Percentiles rank a stretch among this genome's conserved stretches.
These are phyloP conservation scores for Nyctibius grandis DNA, from an alignment of 2,797 vertebrate genomes.

Conservation along the genomic window DNA sequence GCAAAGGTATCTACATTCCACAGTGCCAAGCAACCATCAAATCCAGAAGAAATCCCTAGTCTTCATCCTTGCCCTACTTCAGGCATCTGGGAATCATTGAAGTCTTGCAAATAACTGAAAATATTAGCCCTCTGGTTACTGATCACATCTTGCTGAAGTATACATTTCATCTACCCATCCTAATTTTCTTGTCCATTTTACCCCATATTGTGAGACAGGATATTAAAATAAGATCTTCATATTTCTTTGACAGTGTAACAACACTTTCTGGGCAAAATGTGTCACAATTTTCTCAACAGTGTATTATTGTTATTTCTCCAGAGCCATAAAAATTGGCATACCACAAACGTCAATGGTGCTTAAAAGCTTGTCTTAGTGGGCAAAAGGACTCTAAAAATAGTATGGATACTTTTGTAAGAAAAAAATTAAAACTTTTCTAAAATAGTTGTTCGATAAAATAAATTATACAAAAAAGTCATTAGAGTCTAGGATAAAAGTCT, in stretches of 20 bases:
- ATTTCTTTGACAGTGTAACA: background rate
- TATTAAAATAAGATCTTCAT: conserved; percentile 30
- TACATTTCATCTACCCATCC: background rate
- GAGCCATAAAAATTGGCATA: background rate
- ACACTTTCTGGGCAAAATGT: conserved; percentile 17
- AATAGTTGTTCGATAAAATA: background rate
- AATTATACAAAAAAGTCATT: background rate
- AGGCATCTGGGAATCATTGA: conserved; percentile 22
- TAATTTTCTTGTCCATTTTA: conserved; percentile 10
- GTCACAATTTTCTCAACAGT: background rate
- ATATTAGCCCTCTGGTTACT: background rate
- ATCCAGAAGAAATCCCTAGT: conserved; percentile 17
- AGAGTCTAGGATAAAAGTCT: background rate
- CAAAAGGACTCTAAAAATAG: background rate
- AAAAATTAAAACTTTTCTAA: background rate
- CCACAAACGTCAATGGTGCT: background rate
- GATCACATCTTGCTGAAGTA: background rate
- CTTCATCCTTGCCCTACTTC: background rate
- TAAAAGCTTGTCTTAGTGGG: background rate
- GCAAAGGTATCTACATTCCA: conserved; percentile 54
- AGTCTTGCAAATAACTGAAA: conserved; percentile 6
- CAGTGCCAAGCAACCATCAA: conserved; percentile 37
- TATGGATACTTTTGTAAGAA: background rate
- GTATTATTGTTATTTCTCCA: background rate
- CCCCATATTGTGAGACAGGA: conserved; percentile 21